Base-by-base conservation (phyloP, 2,888 invertebrate genomes). In the Plagiodera versicolora region DNA sequence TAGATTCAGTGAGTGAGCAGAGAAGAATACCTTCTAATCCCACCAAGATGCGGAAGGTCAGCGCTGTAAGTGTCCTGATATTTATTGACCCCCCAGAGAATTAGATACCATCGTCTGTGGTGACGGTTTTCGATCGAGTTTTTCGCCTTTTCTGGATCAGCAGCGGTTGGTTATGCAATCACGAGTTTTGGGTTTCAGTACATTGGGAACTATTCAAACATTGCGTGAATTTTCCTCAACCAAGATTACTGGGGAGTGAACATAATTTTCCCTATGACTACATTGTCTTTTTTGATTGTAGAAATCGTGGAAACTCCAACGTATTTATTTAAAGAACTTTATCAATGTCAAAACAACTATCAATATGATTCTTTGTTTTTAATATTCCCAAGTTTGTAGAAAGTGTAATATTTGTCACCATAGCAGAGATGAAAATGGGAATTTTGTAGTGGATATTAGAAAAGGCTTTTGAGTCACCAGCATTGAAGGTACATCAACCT, bases 1-100 rank as follows among this genome's bases (percentile, higher is more conserved):
- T 92, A 84, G 92, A 91, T 86, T 93, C 94, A 83, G 89, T 93
- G 86, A 92, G 91, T 87, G 94, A 93, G 83, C 91, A 89, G 75
- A 76, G 80, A 83, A 85, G 81, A 81, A 77, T 80, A 77, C 81
- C 81, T 76, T 79, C 83, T 83, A 85, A 81, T 80, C 83, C 82
- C 75, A 79, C 74, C 79, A 89, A 89, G 85, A 87, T 88, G 79
- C 89, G 94, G 85, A 95, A 94, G 90, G 94, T 94, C 87, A 92
- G 92, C 87, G 89, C 92, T 88, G 91, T 92, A 89, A 91, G 90
- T 90, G 79, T 80, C 79, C 75, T 79, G 79, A 79, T 77, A 75
- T 74, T 75, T 75, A 73, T 73, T 74, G 66, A 66, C 58, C 65
- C 65, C 64, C 66, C 59, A 69, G 70, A 72, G 14, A 64, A 69